These are phyloP conservation scores for Sakesphorus luctuosus DNA, from an alignment of 2,113 vertebrate species.

Conservation along the genomic window DNA sequence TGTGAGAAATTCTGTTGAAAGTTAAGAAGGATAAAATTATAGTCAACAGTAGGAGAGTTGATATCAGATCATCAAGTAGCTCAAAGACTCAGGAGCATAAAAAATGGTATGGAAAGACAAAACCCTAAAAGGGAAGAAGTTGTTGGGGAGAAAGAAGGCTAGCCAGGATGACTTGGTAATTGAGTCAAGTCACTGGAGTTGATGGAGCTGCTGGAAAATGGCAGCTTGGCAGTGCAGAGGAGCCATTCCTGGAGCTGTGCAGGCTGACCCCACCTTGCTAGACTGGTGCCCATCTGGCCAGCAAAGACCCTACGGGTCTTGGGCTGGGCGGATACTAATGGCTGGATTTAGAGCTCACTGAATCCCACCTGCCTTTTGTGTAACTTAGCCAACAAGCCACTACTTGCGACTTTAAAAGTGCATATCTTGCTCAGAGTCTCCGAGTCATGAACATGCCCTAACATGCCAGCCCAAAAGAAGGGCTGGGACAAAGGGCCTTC, in stretches of 20 bases:
- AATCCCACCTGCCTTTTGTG: not conserved
- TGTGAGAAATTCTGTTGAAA: not conserved
- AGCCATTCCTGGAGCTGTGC: not conserved
- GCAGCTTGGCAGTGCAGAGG: not conserved
- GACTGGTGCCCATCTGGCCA: fast-evolving
- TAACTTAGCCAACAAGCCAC: not conserved
- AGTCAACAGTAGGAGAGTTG: not conserved
- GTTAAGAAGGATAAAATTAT: not conserved
- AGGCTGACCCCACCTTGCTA: not conserved
- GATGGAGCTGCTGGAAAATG: not conserved
- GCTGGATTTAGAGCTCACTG: not conserved
- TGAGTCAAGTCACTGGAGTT: fast-evolving
- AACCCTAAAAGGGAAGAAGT: not conserved
- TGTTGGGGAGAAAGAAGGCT: not conserved
- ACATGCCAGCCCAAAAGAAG: not conserved
- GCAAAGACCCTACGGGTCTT: not conserved
- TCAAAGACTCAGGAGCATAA: not conserved
- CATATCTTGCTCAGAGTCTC: not conserved
- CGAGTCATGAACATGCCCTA: not conserved
- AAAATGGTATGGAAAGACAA: not conserved
- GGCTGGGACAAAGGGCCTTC: not conserved
- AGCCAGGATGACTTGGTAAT: not conserved
- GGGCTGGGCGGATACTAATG: not conserved
- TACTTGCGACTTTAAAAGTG: not conserved
- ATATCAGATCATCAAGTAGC: not conserved